Evolutionary conservation across 1,140 invertebrate genomes (phyloP).

Genomic region (Scaptomyza graminum): DNA sequence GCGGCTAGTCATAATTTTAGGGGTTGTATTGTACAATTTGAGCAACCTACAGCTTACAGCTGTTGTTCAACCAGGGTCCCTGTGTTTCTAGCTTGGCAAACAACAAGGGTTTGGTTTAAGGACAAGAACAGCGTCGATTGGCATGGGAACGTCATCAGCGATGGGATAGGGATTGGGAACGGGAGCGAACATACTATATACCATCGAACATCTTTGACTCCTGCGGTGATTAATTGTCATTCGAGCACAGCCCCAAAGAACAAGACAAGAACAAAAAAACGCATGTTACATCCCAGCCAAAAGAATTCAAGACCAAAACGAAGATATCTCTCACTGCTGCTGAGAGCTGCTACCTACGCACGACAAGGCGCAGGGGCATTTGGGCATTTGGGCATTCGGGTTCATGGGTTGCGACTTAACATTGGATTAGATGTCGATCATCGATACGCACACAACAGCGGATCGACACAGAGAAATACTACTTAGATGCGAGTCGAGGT

Average conservation of each 20-base stretch:
- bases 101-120: slow-evolving; percentile 70
- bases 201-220: slow-evolving; percentile 75
- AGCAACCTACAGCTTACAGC: slow-evolving; percentile 56
- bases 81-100: slow-evolving; percentile 59
- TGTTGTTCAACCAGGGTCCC: slow-evolving; percentile 46
- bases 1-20: slow-evolving; percentile 74
- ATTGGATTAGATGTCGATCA: slow-evolving; percentile 77
- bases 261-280: slow-evolving; percentile 10
- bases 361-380: slow-evolving; percentile 6
- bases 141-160: slow-evolving; percentile 58
- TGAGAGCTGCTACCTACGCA: slow-evolving; percentile 26
- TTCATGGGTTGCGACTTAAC: slow-evolving; percentile 60
- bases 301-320: slow-evolving; percentile 11
- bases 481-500: slow-evolving; percentile 10
- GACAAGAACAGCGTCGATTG: slow-evolving; percentile 38
- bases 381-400: slow-evolving; percentile 16
- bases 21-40: slow-evolving; percentile 57
- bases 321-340: not conserved
- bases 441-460: slow-evolving; percentile 43
- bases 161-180: slow-evolving; percentile 2
- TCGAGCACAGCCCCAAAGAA: slow-evolving; percentile 25
- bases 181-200: slow-evolving; percentile 36
- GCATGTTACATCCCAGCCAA: slow-evolving; percentile 32
- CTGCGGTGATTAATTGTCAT: slow-evolving; percentile 82
- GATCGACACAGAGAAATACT: slow-evolving; percentile 15